Evolutionary conservation across 2,888 invertebrate species (phyloP).

Genomic region (Synanthedon myopaeformis): DNA sequence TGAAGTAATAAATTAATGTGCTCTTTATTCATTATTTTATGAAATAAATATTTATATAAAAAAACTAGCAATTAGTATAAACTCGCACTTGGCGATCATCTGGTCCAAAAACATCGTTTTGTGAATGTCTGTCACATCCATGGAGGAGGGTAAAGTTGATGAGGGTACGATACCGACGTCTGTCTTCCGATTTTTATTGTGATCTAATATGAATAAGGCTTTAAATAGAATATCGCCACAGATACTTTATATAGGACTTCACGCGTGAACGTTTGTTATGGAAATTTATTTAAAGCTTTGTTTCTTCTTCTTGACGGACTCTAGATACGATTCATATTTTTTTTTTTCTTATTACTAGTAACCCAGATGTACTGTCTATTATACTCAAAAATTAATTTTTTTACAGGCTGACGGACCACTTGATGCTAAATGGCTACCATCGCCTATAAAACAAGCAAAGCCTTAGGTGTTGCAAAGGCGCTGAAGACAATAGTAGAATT

Average conservation of each 20-base stretch:
- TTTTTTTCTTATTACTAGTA: too few species aligned
- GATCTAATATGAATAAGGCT: background rate
- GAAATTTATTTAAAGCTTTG: background rate
- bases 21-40: too few species aligned
- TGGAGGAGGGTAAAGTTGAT: slow-evolving; percentile 9
- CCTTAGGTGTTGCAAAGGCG: too few species aligned
- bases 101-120: slow-evolving; percentile 10
- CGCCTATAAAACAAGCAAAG: too few species aligned
- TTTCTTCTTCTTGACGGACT: background rate
- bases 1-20: too few species aligned
- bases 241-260: too few species aligned
- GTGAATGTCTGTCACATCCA: slow-evolving; percentile 17
- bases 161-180: slow-evolving; percentile 3
- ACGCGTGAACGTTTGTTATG: background rate
- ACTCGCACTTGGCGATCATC: slow-evolving; percentile 7
- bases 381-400: too few species aligned
- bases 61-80: slow-evolving; percentile 2
- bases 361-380: too few species aligned
- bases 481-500: too few species aligned
- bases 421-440: too few species aligned
- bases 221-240: background rate
- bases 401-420: background rate
- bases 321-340: too few species aligned
- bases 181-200: background rate
- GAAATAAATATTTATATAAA: background rate